Conservation (phyloP, 2,888 invertebrate genomes). For the Drosophila colorata region DNA sequence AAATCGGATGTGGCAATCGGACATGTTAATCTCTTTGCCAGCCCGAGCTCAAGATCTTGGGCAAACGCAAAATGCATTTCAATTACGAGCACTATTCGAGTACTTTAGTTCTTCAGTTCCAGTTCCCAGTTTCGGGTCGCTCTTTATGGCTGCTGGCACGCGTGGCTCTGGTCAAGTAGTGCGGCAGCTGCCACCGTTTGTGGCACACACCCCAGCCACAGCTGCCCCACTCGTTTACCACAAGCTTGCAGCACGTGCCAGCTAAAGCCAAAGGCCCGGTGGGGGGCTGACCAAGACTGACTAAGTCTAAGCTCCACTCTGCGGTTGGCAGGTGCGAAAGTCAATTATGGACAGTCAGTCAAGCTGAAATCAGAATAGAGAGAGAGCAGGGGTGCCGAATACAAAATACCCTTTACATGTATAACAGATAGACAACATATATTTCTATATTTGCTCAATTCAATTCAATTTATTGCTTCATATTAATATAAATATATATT, state of each 20-base stretch:
- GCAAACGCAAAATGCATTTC: constrained; percentile 60
- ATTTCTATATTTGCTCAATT: neutral
- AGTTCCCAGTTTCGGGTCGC: constrained; percentile 21
- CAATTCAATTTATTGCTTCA: neutral
- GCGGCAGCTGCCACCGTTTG: constrained; percentile 24
- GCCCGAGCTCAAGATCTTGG: constrained; percentile 14
- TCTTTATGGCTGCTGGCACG: constrained; percentile 49
- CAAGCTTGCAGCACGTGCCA: constrained; percentile 65
- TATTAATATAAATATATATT: no score
- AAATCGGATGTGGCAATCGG: constrained; percentile 78
- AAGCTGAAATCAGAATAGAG: constrained; percentile 34
- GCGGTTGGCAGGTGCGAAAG: constrained; percentile 73
- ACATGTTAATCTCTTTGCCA: constrained; percentile 72
- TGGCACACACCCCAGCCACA: constrained; percentile 36
- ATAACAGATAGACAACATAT: neutral
- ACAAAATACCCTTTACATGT: neutral
- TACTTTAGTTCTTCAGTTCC: constrained; percentile 20
- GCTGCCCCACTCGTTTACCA: constrained; percentile 41
- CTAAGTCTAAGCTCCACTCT: constrained; percentile 40
- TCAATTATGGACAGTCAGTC: constrained; percentile 64
- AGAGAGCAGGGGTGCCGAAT: neutral
- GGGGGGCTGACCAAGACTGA: neutral
- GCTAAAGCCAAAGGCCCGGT: neutral
- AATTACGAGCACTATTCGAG: constrained; percentile 48
- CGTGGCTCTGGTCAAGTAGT: constrained; percentile 53